Evolutionary conservation across 1,140 invertebrate genomes (phyloP).

Genomic region (Schlechtendalia chinensis): DNA sequence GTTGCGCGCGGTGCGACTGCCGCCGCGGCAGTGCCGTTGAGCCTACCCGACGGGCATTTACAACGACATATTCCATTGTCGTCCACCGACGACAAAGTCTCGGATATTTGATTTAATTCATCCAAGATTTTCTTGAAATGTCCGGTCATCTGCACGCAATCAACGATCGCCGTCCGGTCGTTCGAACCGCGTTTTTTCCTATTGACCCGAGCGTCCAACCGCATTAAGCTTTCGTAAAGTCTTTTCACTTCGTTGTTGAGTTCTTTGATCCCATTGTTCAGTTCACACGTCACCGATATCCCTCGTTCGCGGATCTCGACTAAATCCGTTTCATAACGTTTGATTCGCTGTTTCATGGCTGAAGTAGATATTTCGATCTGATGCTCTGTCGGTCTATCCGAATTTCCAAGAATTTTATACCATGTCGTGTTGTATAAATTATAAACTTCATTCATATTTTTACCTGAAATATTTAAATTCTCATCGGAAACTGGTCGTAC

Average conservation of each 20-base stretch:
- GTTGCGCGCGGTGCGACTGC: neutral
- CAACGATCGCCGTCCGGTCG: neutral
- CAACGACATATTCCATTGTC: constrained; percentile 28
- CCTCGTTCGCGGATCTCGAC: neutral
- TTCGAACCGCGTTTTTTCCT: neutral
- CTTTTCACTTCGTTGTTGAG: constrained; percentile 20
- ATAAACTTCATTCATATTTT: neutral
- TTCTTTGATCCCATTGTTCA: neutral
- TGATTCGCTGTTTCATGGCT: neutral
- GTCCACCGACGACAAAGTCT: neutral
- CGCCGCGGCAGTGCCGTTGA: neutral
- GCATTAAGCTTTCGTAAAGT: neutral
- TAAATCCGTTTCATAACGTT: neutral
- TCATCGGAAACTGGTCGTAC: neutral
- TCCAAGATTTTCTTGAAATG: constrained; percentile 24
- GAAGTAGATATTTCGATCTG: neutral
- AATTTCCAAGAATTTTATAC: too few relatives aligned
- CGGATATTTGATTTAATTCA: constrained; percentile 1
- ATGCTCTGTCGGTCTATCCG: neutral
- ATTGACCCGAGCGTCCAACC: neutral
- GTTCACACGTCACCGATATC: neutral
- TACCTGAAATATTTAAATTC: constrained; percentile 28
- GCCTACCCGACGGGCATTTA: neutral
- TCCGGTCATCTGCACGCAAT: constrained; percentile 16
- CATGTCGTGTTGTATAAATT: neutral